Conservation (phyloP, 2,888 invertebrate species). For the Meghimatium bilineatum region DNA sequence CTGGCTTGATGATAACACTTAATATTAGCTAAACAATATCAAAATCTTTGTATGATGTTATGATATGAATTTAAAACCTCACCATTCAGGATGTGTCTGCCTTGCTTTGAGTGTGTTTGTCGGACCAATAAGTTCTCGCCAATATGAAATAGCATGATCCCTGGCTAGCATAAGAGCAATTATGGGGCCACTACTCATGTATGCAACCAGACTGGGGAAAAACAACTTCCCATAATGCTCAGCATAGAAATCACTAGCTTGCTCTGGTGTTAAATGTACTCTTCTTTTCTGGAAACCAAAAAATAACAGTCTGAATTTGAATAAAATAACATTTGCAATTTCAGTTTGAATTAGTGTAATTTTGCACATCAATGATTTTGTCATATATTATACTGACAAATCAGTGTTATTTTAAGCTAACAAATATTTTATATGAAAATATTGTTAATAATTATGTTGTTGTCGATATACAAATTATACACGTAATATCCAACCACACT, state of each 20-base stretch:
- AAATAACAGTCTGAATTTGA: neutral
- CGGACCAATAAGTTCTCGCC: conserved; percentile 86
- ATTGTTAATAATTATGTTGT: too few relatives aligned
- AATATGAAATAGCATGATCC: conserved; percentile 84
- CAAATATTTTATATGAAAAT: too few relatives aligned
- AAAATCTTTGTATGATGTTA: neutral
- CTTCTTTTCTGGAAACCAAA: conserved; percentile 80
- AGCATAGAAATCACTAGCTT: conserved; percentile 89
- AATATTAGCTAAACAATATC: neutral
- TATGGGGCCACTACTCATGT: conserved; percentile 87
- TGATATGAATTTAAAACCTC: conserved; percentile 25
- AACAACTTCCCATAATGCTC: conserved; percentile 85
- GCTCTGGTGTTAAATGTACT: conserved; percentile 87
- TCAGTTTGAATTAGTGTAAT: neutral
- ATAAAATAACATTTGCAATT: neutral
- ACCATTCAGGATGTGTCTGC: conserved; percentile 83
- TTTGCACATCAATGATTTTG: neutral
- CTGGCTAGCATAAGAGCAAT: conserved; percentile 84
- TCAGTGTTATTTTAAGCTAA: too few relatives aligned
- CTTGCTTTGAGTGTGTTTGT: conserved; percentile 78
- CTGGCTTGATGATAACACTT: neutral
- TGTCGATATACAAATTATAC: too few relatives aligned
- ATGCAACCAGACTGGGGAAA: conserved; percentile 87
- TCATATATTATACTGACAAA: neutral
- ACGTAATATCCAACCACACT: too few relatives aligned